Evolutionary conservation across 2,888 invertebrate genomes (phyloP).

Genomic region (Branchipolynoe longqiensis): DNA sequence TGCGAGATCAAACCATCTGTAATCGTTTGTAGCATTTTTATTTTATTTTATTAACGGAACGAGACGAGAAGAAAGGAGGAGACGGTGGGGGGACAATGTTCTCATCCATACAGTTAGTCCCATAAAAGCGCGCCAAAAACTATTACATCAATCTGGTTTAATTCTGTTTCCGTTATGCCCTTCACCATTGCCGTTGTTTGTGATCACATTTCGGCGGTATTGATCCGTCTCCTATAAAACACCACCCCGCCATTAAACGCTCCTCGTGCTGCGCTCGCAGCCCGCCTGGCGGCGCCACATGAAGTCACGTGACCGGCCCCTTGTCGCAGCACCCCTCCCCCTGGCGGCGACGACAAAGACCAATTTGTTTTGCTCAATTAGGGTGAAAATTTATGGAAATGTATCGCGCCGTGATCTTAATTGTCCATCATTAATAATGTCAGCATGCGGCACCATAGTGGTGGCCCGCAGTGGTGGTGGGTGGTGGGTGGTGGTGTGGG

Average conservation of each 20-base stretch:
- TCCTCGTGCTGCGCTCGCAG: background rate
- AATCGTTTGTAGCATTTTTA: too few species aligned
- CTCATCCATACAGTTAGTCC: too few species aligned
- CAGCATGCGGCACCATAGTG: too few species aligned
- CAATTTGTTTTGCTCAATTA: constrained; percentile 55
- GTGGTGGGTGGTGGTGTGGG: background rate
- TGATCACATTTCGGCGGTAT: constrained; percentile 8
- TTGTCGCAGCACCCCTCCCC: background rate
- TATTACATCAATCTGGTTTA: constrained; percentile 17
- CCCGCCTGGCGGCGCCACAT: constrained; percentile 1
- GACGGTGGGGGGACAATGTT: too few species aligned
- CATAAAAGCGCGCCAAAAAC: too few species aligned
- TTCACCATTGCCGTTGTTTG: background rate
- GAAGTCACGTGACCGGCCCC: constrained; percentile 20
- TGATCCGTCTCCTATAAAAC: constrained; percentile 13
- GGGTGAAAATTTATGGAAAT: constrained; percentile 48
- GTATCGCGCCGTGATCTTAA: constrained; percentile 36
- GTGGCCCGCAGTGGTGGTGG: too few species aligned
- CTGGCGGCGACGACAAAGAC: constrained; percentile 30
- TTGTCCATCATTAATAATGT: constrained; percentile 55
- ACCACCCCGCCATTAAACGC: constrained; percentile 1
- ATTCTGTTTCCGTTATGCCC: background rate
- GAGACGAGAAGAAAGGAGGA: too few species aligned
- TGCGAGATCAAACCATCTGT: too few species aligned
- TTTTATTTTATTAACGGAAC: too few species aligned